Percentiles rank a stretch among this genome's conserved stretches.
phyloP scores from a whole-genome alignment of 2,113 vertebrate genomes.

The Calypte anna region DNA sequence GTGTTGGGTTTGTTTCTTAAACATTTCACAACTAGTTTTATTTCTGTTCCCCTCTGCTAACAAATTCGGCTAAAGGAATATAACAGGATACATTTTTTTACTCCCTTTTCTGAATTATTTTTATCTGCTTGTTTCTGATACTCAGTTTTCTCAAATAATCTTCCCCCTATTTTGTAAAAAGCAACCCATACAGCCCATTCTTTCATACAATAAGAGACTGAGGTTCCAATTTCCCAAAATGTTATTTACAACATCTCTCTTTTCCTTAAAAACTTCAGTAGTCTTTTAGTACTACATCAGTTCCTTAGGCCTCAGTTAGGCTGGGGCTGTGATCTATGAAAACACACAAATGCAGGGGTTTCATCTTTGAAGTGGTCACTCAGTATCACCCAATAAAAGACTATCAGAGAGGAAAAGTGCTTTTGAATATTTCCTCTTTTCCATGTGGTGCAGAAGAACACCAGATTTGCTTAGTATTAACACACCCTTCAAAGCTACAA shows the following conservation, averaged over 20 bases:
- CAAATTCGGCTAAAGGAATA: neutral
- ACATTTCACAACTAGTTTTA: neutral
- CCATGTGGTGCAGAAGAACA: conserved; percentile 15
- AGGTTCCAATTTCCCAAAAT: neutral
- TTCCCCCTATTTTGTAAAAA: neutral
- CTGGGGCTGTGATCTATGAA: neutral
- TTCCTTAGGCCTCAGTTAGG: neutral
- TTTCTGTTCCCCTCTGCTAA: neutral
- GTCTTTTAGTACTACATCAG: neutral
- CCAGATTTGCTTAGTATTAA: conserved; percentile 25
- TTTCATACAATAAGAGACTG: neutral
- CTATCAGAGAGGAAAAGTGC: conserved; percentile 19
- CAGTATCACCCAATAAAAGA: conserved; percentile 31
- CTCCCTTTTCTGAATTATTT: neutral
- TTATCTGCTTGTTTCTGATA: neutral
- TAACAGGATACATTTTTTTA: neutral
- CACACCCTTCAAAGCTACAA: conserved; percentile 46
- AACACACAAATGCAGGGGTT: neutral
- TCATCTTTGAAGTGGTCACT: conserved; percentile 42
- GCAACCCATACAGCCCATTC: neutral
- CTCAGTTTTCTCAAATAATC: neutral
- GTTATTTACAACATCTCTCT: neutral
- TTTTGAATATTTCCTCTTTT: conserved; percentile 36
- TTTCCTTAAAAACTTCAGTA: neutral
- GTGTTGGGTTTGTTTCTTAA: neutral